These are phyloP conservation scores for Enteromius paludinosus DNA, from an alignment of 2,797 vertebrate species.

Conservation along the genomic window DNA sequence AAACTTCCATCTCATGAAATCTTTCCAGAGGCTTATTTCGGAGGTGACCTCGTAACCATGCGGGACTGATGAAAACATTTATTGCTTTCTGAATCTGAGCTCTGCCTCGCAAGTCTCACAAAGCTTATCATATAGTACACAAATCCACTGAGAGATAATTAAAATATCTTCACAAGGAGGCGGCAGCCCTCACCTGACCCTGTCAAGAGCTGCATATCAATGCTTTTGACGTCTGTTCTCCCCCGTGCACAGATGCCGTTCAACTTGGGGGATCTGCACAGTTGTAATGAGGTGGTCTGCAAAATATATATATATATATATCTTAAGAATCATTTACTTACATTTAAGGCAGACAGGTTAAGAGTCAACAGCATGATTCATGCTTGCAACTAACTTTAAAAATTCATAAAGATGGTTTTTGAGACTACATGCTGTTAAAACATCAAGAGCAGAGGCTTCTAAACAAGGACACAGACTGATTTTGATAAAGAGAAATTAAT, in stretches of 20 bases:
- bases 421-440: neutral
- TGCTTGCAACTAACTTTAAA: neutral
- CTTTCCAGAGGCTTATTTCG: constrained; percentile 31
- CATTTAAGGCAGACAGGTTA: constrained; percentile 32
- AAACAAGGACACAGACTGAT: neutral
- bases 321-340: constrained; percentile 7
- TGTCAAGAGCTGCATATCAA: constrained; percentile 55
- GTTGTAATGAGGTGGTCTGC: constrained; percentile 37
- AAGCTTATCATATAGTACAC: constrained; percentile 52
- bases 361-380: constrained; percentile 26
- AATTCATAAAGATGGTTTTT: constrained; percentile 9
- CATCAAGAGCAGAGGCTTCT: neutral
- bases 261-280: constrained; percentile 26
- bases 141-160: constrained; percentile 60
- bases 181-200: constrained; percentile 51
- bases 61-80: constrained; percentile 54
- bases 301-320: too few relatives aligned
- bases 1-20: constrained; percentile 38
- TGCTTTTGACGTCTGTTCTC: constrained; percentile 49
- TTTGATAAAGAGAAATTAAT: neutral
- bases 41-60: constrained; percentile 36
- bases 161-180: constrained; percentile 49
- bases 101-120: constrained; percentile 30
- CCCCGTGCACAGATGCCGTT: constrained; percentile 39
- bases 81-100: constrained; percentile 44